These are phyloP conservation scores for Volucella zonaria DNA, from an alignment of 2,888 invertebrate genomes.

Conservation along the genomic window DNA sequence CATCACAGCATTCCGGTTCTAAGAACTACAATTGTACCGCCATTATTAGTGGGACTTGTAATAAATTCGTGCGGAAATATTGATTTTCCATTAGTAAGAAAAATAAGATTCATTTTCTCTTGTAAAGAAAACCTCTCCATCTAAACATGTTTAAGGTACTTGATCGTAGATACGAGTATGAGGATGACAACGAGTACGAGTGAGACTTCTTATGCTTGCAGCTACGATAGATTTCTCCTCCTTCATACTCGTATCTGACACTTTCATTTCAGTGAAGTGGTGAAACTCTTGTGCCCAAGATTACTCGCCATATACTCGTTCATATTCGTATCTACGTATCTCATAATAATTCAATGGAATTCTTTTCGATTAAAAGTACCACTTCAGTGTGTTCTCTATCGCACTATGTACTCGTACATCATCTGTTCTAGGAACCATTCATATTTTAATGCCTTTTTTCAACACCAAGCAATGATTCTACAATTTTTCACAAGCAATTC, in stretches of 20 bases:
- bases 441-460: constrained; percentile 39
- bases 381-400: constrained; percentile 24
- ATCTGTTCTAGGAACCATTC: constrained; percentile 56
- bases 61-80: constrained; percentile 54
- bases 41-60: constrained; percentile 31
- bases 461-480: constrained; percentile 36
- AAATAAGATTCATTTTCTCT: constrained; percentile 22
- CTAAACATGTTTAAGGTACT: not conserved
- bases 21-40: constrained; percentile 21
- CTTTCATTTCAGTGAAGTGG: constrained; percentile 51
- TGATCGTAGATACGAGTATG: too few relatives aligned
- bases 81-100: constrained; percentile 50
- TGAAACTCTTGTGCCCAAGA: constrained; percentile 36
- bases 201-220: too few relatives aligned
- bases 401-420: constrained; percentile 4
- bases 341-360: constrained; percentile 49
- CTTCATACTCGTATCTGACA: constrained; percentile 51
- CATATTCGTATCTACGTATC: constrained; percentile 4
- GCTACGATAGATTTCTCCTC: constrained; percentile 39
- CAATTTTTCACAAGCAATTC: constrained; percentile 36
- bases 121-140: not conserved
- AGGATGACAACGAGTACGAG: too few relatives aligned
- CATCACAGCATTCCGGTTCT: not conserved
- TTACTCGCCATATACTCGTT: not conserved
- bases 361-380: constrained; percentile 25